phyloP scores from a whole-genome alignment of 2,888 invertebrate genomes.

The Altica lythri region DNA sequence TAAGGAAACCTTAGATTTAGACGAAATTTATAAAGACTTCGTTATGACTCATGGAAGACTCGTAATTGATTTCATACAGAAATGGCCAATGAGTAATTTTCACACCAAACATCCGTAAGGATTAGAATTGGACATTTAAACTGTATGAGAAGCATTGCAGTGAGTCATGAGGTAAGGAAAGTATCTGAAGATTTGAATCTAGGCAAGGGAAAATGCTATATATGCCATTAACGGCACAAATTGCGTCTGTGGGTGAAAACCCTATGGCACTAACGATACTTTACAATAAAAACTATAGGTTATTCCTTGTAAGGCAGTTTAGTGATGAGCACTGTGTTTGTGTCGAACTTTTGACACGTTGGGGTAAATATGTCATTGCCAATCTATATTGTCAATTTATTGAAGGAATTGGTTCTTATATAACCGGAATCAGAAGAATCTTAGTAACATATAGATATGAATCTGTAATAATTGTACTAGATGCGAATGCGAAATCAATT shows the following conservation, averaged over 20 bases:
- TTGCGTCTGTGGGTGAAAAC: not conserved
- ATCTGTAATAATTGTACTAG: not conserved
- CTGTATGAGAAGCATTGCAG: too few species aligned
- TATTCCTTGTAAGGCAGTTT: not conserved
- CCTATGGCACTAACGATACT: not conserved
- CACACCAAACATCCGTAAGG: too few species aligned
- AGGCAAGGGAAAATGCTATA: not conserved
- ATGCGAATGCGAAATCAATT: slow-evolving; percentile 14
- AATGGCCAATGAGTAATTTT: too few species aligned
- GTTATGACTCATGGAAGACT: too few species aligned
- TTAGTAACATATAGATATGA: not conserved
- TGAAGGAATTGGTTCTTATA: not conserved
- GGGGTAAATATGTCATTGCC: not conserved
- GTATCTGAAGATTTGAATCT: too few species aligned
- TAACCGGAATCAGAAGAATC: not conserved
- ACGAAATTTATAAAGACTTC: too few species aligned
- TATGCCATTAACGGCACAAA: slow-evolving; percentile 1
- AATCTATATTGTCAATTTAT: slow-evolving; percentile 11
- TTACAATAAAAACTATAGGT: not conserved
- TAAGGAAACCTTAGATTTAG: too few species aligned
- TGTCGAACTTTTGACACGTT: not conserved
- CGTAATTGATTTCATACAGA: too few species aligned
- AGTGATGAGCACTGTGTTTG: slow-evolving; percentile 1
- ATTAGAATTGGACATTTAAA: too few species aligned
- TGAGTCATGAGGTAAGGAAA: too few species aligned